Evolutionary conservation across 2,113 vertebrate species (phyloP).

Genomic region (Uria lomvia): DNA sequence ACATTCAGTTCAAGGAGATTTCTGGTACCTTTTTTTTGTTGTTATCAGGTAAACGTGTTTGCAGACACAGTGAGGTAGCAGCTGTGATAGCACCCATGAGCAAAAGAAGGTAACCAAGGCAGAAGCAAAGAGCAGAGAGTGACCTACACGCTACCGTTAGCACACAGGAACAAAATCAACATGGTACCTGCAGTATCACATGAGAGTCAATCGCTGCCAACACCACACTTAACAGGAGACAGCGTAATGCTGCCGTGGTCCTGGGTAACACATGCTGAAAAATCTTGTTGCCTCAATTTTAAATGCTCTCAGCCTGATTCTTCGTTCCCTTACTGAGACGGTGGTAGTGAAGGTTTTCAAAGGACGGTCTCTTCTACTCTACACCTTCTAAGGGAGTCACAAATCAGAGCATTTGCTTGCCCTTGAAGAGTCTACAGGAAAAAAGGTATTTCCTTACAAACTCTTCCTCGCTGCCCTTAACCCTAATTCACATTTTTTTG

Average conservation of each 20-base stretch:
- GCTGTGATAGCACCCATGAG: slow-evolving; percentile 76
- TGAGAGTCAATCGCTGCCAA: background rate
- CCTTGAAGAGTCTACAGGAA: background rate
- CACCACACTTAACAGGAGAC: background rate
- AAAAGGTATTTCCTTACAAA: background rate
- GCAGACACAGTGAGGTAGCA: slow-evolving; percentile 79
- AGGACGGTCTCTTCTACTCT: background rate
- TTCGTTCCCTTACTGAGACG: background rate
- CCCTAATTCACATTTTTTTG: background rate
- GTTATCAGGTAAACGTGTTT: slow-evolving; percentile 69
- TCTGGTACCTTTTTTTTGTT: slow-evolving; percentile 51
- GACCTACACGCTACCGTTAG: background rate
- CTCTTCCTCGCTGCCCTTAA: background rate
- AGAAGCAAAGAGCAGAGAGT: slow-evolving; percentile 49
- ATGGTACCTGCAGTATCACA: background rate
- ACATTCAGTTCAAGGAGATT: slow-evolving; percentile 75
- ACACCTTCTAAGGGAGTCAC: accelerated
- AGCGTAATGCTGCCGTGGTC: background rate
- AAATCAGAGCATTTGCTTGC: background rate
- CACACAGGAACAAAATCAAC: background rate
- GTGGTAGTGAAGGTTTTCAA: background rate
- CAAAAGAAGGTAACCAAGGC: slow-evolving; percentile 70
- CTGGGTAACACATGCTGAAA: background rate
- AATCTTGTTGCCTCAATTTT: background rate
- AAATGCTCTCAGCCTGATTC: background rate